Conservation (phyloP, 35 echinoderm and acorn worm genomes). For the Strongylocentrotus purpuratus region DNA sequence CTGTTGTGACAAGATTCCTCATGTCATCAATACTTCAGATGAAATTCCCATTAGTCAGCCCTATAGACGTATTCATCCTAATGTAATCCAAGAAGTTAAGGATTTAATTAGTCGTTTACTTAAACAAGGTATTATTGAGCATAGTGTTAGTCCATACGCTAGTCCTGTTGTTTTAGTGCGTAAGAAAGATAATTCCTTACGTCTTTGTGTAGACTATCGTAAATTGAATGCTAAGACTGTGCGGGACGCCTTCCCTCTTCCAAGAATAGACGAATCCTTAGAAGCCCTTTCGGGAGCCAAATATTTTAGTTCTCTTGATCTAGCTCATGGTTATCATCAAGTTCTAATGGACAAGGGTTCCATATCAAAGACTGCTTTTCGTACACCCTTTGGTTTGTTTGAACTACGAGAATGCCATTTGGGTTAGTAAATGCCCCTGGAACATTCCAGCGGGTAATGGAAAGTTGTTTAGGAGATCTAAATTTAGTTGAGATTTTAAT, state of each 20-base stretch:
- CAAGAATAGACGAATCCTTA: conserved; percentile 63
- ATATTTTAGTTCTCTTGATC: conserved; percentile 57
- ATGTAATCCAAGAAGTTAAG: neutral
- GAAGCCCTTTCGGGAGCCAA: conserved; percentile 60
- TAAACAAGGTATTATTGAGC: conserved; percentile 39
- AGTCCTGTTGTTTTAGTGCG: conserved; percentile 40
- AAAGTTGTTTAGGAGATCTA: conserved; percentile 39
- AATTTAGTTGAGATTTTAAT: conserved; percentile 15
- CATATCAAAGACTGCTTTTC: conserved; percentile 13
- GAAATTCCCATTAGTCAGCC: neutral
- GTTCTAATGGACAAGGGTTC: conserved; percentile 58
- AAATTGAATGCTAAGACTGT: conserved; percentile 52
- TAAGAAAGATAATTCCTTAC: conserved; percentile 35
- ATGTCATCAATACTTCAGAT: too few species aligned
- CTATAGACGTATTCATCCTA: neutral
- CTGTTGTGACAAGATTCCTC: too few species aligned
- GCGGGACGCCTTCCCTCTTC: conserved; percentile 51
- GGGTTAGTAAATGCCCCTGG: conserved; percentile 57
- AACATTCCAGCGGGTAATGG: conserved; percentile 68
- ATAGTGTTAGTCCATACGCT: conserved; percentile 57
- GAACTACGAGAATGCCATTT: conserved; percentile 60
- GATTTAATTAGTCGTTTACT: neutral
- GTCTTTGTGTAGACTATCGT: conserved; percentile 68
- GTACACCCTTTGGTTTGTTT: conserved; percentile 42
- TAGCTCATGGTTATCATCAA: conserved; percentile 63